A percentile compares a stretch with the other conserved stretches of the same genome.
Evolutionary conservation across 2,797 vertebrate genomes (phyloP).

Genomic region (Sebastolobus alascanus): DNA sequence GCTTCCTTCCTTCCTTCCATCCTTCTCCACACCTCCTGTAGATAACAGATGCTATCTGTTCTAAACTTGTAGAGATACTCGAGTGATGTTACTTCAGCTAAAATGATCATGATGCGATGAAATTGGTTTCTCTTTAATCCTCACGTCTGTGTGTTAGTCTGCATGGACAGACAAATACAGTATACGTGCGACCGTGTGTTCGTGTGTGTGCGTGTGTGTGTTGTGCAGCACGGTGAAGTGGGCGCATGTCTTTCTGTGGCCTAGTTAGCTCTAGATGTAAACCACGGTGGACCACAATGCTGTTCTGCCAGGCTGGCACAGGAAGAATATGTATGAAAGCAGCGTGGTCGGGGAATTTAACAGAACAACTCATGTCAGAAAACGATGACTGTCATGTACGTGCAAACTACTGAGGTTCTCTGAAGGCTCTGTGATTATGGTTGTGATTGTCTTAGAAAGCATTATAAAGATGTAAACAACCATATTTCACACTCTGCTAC

Average conservation of each 20-base stretch:
- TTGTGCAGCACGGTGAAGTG: constrained; percentile 5
- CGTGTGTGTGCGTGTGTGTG: background rate
- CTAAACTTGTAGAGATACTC: background rate
- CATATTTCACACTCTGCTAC: too few species aligned
- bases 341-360: background rate
- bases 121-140: too few species aligned
- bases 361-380: background rate
- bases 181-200: background rate
- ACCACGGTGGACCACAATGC: constrained; percentile 30
- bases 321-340: constrained; percentile 1
- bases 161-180: background rate
- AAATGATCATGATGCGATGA: background rate
- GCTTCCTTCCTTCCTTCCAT: background rate
- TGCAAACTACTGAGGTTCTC: too few species aligned
- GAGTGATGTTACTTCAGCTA: background rate
- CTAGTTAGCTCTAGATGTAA: constrained; percentile 28
- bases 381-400: background rate
- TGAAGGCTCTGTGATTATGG: background rate
- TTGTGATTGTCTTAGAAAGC: background rate
- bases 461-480: background rate
- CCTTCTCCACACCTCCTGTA: background rate
- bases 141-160: background rate
- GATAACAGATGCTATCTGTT: background rate
- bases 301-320: constrained; percentile 11
- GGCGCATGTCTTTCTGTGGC: background rate